phyloP scores from a whole-genome alignment of 2,113 vertebrate species.

The Brachyistius frenatus region DNA sequence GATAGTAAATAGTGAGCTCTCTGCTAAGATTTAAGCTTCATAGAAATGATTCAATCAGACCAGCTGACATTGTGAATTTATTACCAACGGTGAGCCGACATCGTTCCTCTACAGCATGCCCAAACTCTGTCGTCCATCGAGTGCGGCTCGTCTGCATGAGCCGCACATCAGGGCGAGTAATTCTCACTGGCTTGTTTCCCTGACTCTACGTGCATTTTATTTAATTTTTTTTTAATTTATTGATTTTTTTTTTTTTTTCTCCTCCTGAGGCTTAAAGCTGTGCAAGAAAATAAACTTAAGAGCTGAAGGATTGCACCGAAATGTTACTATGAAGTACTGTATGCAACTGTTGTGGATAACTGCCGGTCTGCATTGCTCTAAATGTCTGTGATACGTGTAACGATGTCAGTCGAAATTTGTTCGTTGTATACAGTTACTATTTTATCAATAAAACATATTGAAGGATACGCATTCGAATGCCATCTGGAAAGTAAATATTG shows the following conservation, averaged over 20 bases:
- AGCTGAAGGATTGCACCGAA: constrained; percentile 61
- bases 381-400: constrained; percentile 75
- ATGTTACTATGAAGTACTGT: constrained; percentile 63
- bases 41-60: constrained; percentile 39
- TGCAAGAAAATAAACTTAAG: constrained; percentile 45
- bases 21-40: constrained; percentile 53
- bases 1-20: constrained; percentile 33
- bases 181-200: constrained; percentile 40
- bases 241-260: constrained; percentile 5
- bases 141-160: constrained; percentile 60
- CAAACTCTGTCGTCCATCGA: constrained; percentile 1
- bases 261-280: constrained; percentile 42
- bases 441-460: constrained; percentile 83
- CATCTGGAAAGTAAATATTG: constrained; percentile 2
- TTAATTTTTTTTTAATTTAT: neutral
- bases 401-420: constrained; percentile 68
- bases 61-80: constrained; percentile 45
- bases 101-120: constrained; percentile 60
- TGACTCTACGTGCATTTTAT: constrained; percentile 50
- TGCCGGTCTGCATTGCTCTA: constrained; percentile 72
- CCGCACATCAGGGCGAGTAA: constrained; percentile 32
- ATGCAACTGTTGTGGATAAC: constrained; percentile 71
- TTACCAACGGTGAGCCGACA: constrained; percentile 23
- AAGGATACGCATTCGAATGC: constrained; percentile 51
- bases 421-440: constrained; percentile 79